A percentile compares a stretch with the other conserved stretches of the same genome.
Conservation (phyloP, 2,888 invertebrate genomes). For the Scaptomyza tumidula region DNA sequence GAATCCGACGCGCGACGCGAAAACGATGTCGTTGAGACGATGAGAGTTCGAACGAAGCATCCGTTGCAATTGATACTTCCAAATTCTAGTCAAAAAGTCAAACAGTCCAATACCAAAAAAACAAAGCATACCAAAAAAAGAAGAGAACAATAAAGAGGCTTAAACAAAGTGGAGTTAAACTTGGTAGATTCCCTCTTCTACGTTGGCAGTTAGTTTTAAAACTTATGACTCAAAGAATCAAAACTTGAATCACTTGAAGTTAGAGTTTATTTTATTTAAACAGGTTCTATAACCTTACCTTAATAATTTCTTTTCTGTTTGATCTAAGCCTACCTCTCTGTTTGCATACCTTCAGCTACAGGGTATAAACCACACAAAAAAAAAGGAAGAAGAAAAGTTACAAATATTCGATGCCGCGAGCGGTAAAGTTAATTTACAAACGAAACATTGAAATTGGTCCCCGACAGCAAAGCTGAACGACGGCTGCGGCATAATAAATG, state of each 20-base stretch:
- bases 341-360: background rate
- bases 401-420: conserved; percentile 69
- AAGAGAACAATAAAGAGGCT: background rate
- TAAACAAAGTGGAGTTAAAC: background rate
- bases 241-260: background rate
- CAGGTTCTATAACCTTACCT: no score
- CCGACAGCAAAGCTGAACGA: conserved; percentile 55
- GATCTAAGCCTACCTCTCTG: no score
- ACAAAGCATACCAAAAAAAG: conserved; percentile 16
- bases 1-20: conserved; percentile 31
- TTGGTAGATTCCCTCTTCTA: background rate
- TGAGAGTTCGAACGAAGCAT: conserved; percentile 59
- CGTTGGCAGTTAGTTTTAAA: background rate
- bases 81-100: conserved; percentile 32
- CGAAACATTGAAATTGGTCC: conserved; percentile 74
- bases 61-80: conserved; percentile 69
- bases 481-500: conserved; percentile 73
- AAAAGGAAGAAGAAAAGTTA: conserved; percentile 27
- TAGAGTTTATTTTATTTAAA: no score
- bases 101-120: conserved; percentile 24
- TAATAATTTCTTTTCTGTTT: no score
- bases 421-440: conserved; percentile 76
- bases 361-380: conserved; percentile 23
- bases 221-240: background rate
- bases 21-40: conserved; percentile 42